A percentile compares a stretch with the other conserved stretches of the same genome.
Conservation (phyloP, 1,140 invertebrate species). For the Venturia canescens region DNA sequence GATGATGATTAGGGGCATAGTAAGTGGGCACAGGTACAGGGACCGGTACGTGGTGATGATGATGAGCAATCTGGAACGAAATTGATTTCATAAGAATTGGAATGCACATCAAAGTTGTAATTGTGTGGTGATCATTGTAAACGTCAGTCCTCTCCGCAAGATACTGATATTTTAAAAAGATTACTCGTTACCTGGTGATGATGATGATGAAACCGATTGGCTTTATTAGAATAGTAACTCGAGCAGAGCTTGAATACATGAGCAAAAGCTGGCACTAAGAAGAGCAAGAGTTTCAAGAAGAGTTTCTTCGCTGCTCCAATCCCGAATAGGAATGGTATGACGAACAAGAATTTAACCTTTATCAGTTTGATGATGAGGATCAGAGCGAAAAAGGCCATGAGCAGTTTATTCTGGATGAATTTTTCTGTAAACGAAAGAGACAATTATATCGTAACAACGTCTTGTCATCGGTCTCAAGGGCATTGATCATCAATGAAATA, state of each 20-base stretch:
- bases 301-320: slow-evolving; percentile 89
- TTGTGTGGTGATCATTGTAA: too few species aligned
- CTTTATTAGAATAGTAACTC: slow-evolving; percentile 85
- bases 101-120: neutral
- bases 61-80: slow-evolving; percentile 75
- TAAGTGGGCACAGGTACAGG: slow-evolving; percentile 73
- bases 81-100: neutral
- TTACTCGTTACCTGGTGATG: slow-evolving; percentile 79
- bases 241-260: slow-evolving; percentile 91
- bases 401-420: slow-evolving; percentile 84
- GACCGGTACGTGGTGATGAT: slow-evolving; percentile 78
- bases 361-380: slow-evolving; percentile 88
- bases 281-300: slow-evolving; percentile 86
- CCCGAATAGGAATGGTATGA: slow-evolving; percentile 85
- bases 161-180: neutral
- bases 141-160: too few species aligned
- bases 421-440: slow-evolving; percentile 81
- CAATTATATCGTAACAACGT: neutral
- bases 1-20: slow-evolving; percentile 57
- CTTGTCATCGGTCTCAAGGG: neutral
- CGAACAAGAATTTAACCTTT: slow-evolving; percentile 86
- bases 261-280: slow-evolving; percentile 87
- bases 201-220: slow-evolving; percentile 87
- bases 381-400: slow-evolving; percentile 84
- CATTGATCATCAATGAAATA: neutral